Evolutionary conservation across 2,113 vertebrate genomes (phyloP).

Genomic region (Myxocyprinus asiaticus): DNA sequence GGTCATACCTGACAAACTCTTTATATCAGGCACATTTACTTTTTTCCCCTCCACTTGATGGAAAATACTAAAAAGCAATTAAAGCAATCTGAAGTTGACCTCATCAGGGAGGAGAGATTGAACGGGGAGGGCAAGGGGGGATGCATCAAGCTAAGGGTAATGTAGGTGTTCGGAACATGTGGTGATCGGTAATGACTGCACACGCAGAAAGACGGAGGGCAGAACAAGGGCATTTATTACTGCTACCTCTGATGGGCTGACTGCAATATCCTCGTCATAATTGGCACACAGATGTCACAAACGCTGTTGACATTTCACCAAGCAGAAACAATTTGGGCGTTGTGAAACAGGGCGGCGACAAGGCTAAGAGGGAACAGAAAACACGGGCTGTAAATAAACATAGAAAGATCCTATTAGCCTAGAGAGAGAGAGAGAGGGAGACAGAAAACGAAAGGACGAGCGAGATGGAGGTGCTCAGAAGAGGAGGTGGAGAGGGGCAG

Average conservation of each 20-base stretch:
- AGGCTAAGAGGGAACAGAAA: constrained; percentile 51
- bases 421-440: constrained; percentile 18
- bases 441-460: constrained; percentile 27
- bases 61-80: constrained; percentile 41
- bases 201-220: constrained; percentile 48
- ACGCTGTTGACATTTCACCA: constrained; percentile 71
- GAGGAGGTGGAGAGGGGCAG: constrained; percentile 46
- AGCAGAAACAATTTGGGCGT: constrained; percentile 68
- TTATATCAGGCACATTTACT: not conserved
- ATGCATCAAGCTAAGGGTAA: constrained; percentile 47
- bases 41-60: constrained; percentile 26
- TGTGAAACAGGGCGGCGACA: constrained; percentile 56
- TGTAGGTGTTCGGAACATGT: constrained; percentile 45
- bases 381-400: constrained; percentile 59
- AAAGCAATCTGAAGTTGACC: constrained; percentile 28
- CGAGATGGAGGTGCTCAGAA: constrained; percentile 44
- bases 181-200: constrained; percentile 51
- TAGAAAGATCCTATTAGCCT: constrained; percentile 51
- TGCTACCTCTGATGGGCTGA: constrained; percentile 58
- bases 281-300: constrained; percentile 67
- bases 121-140: constrained; percentile 29
- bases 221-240: constrained; percentile 57
- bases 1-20: constrained; percentile 17
- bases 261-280: constrained; percentile 69
- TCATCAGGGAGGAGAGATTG: constrained; percentile 33